A percentile compares a stretch with the other conserved stretches of the same genome.
Evolutionary conservation across 2,888 invertebrate species (phyloP).

Genomic region (Dynastes grantii): DNA sequence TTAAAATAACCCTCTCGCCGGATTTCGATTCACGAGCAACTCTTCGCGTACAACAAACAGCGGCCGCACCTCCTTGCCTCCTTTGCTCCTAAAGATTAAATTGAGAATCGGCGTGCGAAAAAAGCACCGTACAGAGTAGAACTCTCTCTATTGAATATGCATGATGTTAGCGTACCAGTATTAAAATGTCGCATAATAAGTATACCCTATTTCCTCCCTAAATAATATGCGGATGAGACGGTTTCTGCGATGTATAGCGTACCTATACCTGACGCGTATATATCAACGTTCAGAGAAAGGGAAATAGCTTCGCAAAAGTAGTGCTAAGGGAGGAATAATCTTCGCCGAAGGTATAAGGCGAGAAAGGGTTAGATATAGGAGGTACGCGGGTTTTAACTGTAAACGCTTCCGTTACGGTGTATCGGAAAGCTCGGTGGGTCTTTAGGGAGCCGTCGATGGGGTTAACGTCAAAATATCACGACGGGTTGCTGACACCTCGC

Average conservation of each 20-base stretch:
- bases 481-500: conserved; percentile 54
- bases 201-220: background rate
- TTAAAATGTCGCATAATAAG: conserved; percentile 14
- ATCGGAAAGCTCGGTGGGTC: conserved; percentile 45
- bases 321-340: too few relatives aligned
- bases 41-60: too few relatives aligned
- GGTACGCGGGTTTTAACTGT: background rate
- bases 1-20: conserved; percentile 27
- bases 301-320: conserved; percentile 20
- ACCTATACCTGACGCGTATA: conserved; percentile 1
- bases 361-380: conserved; percentile 10
- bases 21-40: background rate
- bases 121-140: conserved; percentile 19
- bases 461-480: conserved; percentile 60
- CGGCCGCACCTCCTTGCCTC: too few relatives aligned
- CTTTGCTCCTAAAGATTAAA: conserved; percentile 11
- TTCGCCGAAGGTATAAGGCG: background rate
- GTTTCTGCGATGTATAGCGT: too few relatives aligned
- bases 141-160: conserved; percentile 49
- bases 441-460: conserved; percentile 48
- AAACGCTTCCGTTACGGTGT: background rate
- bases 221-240: conserved; percentile 1
- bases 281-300: conserved; percentile 3
- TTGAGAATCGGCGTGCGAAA: conserved; percentile 46
- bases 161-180: conserved; percentile 5